Evolutionary conservation across 2,113 vertebrate species (phyloP).

Genomic region (Mus spicilegus): DNA sequence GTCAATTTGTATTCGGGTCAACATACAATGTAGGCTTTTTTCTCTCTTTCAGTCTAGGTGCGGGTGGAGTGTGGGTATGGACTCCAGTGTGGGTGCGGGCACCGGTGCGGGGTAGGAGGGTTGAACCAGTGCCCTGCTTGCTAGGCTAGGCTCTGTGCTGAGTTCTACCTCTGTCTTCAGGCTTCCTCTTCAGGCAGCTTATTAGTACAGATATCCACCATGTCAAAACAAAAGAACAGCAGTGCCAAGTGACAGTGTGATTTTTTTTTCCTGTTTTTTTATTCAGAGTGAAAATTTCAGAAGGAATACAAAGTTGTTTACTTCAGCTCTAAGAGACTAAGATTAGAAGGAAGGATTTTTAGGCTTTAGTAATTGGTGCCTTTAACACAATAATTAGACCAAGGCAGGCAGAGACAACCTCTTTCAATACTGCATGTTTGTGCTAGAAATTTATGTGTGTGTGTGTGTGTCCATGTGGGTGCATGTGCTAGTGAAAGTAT

Average conservation of each 20-base stretch:
- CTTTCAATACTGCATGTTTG: slow-evolving; percentile 6
- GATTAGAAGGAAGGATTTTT: background rate
- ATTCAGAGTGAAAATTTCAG: slow-evolving; percentile 27
- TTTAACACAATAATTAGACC: slow-evolving; percentile 33
- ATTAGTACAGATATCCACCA: background rate
- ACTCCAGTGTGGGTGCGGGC: background rate
- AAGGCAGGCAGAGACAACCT: background rate
- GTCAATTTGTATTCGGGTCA: background rate
- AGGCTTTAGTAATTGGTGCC: slow-evolving; percentile 11
- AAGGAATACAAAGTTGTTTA: slow-evolving; percentile 7
- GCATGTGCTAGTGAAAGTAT: background rate
- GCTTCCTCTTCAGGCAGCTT: slow-evolving; percentile 25
- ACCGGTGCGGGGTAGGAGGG: background rate
- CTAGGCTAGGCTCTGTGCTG: background rate
- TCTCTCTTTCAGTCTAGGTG: background rate
- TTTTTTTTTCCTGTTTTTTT: background rate
- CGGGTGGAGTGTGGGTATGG: too few relatives aligned
- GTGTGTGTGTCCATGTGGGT: background rate
- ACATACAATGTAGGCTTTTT: background rate
- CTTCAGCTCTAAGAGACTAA: slow-evolving; percentile 31
- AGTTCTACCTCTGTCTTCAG: background rate
- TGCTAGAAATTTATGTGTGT: background rate
- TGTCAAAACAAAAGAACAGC: slow-evolving; percentile 23
- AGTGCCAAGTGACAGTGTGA: background rate
- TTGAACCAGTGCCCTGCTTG: background rate